These are phyloP conservation scores for Porites rus DNA, from an alignment of 92 coral and sea anemone species.

Conservation along the genomic window DNA sequence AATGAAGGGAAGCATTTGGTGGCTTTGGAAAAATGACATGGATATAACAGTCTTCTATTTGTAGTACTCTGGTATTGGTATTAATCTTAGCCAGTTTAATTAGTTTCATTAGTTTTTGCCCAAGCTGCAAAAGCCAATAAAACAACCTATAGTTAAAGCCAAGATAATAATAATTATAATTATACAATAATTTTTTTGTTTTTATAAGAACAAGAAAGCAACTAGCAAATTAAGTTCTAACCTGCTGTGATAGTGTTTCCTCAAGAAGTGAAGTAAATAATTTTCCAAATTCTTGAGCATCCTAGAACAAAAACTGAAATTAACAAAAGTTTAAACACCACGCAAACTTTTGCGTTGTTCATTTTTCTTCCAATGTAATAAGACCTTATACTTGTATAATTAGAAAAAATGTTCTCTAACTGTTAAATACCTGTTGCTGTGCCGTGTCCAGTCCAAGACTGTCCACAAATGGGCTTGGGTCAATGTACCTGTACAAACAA, in stretches of 20 bases:
- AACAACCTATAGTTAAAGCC: no score
- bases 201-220: background rate
- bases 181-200: background rate
- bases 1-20: no score
- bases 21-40: no score
- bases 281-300: slow-evolving; percentile 98
- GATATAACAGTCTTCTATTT: no score
- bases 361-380: no score
- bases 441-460: slow-evolving; percentile 92
- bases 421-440: slow-evolving; percentile 83
- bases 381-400: background rate
- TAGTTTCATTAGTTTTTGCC: no score
- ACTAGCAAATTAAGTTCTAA: background rate
- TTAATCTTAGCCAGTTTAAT: no score
- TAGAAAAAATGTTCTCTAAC: background rate
- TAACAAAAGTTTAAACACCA: background rate
- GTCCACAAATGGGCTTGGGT: slow-evolving; percentile 92
- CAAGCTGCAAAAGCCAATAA: no score
- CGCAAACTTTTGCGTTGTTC: no score
- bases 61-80: no score
- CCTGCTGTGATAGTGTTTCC: slow-evolving; percentile 94
- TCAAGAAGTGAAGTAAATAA: slow-evolving; percentile 94
- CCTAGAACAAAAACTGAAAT: slow-evolving; percentile 46
- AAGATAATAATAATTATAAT: background rate
- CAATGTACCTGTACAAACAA: slow-evolving; percentile 76